Evolutionary conservation across 2,888 invertebrate genomes (phyloP), one percentile per base, ranked within the genome.

Genomic region (Ganaspis brasiliensis): DNA sequence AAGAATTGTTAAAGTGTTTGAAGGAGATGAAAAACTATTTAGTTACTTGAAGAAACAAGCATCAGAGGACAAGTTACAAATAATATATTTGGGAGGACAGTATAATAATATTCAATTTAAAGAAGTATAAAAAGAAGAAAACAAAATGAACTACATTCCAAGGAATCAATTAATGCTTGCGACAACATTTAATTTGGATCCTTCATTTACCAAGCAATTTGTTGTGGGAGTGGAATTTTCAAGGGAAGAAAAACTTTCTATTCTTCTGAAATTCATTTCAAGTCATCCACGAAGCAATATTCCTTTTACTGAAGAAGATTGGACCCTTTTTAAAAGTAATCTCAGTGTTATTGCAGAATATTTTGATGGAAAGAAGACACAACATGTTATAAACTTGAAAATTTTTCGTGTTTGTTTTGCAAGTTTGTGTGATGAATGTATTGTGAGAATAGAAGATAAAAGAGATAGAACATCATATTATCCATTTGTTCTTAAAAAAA

Each of bases 281-380:
- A 40, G 40, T 12, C 56, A 56, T n/a, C 56, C 24, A 56, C 56
- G 24, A 21, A 56, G 56, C 56, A 19, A 56, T 10, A 19, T 40
- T 40, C 1, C 10, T 40, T 40, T 40, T 9, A 40, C 2, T 12
- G 2, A 40, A 6, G 12, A 40, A 40, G 40, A 40, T 10, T 40
- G 40, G 40, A 40, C 2, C 1, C 4, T 3, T 40, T 40, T 40
- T 40, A 40, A 40, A 40, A 3, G 8, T 8, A 8, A 40, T 40
- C 2, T 40, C 1, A 40, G 10, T 40, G 8, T 10, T 40, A 40
- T 40, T 40, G 40, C 10, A 12, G 10, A 40, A 40, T 40, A 8
- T 40, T 40, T 40, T 40, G 40, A 40, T 40, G 40, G 10, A 12
- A 2, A 40, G 8, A 40, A 40, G 8, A 40, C 31, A 40, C 5